Evolutionary conservation across 2,113 vertebrate species (phyloP).

Genomic region (Tragelaphus scriptus): DNA sequence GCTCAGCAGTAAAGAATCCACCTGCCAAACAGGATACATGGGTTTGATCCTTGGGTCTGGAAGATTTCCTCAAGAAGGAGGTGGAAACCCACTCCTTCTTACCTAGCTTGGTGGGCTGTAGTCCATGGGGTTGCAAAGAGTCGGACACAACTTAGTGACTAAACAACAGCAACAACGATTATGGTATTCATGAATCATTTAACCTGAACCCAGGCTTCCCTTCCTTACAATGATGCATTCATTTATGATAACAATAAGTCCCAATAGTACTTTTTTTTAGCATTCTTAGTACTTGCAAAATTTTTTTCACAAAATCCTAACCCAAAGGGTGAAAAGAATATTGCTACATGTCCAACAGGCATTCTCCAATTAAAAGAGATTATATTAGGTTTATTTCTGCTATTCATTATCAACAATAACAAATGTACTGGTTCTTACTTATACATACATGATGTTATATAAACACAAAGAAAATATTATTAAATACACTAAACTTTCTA

Average conservation of each 20-base stretch:
- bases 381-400: not conserved
- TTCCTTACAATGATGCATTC: not conserved
- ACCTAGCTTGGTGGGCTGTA: not conserved
- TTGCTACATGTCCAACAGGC: not conserved
- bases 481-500: not conserved
- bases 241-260: not conserved
- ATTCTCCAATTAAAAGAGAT: not conserved
- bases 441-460: not conserved
- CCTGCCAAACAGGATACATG: not conserved
- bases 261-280: not conserved
- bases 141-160: not conserved
- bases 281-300: not conserved
- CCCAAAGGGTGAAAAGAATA: not conserved
- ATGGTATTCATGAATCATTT: not conserved
- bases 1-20: not conserved
- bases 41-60: not conserved
- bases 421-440: not conserved
- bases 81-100: not conserved
- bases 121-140: not conserved
- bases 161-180: not conserved
- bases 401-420: not conserved
- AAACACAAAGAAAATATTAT: slow-evolving; percentile 40
- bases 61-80: not conserved
- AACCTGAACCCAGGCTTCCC: not conserved
- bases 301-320: not conserved